These are phyloP conservation scores for Tarsius wallacei DNA, from an alignment of 2,797 vertebrate genomes.

Conservation along the genomic window DNA sequence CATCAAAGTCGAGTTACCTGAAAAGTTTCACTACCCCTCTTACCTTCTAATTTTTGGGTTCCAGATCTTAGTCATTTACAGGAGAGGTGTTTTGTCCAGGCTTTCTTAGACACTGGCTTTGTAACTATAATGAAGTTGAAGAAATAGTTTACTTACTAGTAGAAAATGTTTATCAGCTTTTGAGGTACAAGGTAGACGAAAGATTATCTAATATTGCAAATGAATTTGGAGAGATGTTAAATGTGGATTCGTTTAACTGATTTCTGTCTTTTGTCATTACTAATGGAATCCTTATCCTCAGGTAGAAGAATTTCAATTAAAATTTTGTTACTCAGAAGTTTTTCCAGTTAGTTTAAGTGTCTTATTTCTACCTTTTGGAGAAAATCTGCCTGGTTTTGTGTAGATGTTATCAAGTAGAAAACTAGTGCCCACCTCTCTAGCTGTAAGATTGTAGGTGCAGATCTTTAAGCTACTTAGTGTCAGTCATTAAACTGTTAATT, in stretches of 20 bases:
- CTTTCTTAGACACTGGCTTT: background rate
- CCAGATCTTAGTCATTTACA: background rate
- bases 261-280: background rate
- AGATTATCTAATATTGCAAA: background rate
- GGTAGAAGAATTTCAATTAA: background rate
- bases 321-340: constrained; percentile 10
- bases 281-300: background rate
- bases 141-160: background rate
- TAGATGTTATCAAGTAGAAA: background rate
- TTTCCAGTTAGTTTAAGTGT: background rate
- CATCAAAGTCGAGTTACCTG: background rate
- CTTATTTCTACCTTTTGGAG: background rate
- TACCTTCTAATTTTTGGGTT: background rate
- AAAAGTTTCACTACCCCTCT: background rate
- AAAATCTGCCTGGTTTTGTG: background rate
- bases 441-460: background rate
- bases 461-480: background rate
- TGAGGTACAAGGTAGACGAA: background rate
- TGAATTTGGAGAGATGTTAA: background rate
- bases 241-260: background rate
- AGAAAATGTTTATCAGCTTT: background rate
- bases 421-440: background rate
- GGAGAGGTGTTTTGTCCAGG: background rate
- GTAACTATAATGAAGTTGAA: background rate
- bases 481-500: background rate